Percentiles rank a stretch among this genome's conserved stretches.
These are phyloP conservation scores for Trichonephila inaurata DNA, from an alignment of 1,140 invertebrate species.

Conservation along the genomic window DNA sequence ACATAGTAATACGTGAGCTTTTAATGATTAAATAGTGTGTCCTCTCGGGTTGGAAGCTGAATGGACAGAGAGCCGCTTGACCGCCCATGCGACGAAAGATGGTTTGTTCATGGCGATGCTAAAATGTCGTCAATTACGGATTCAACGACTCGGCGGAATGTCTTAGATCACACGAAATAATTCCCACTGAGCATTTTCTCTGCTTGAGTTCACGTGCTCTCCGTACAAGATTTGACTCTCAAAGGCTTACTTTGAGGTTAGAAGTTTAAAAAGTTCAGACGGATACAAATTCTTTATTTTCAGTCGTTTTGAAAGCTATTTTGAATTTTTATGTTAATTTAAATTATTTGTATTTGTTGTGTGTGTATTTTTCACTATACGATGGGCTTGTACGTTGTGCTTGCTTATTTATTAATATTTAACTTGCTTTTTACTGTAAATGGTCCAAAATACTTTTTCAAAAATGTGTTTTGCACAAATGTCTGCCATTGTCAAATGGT, in stretches of 20 bases:
- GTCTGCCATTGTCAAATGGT: too few relatives aligned
- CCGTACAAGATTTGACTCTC: background rate
- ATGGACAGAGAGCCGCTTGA: conserved; percentile 36
- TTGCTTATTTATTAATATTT: too few relatives aligned
- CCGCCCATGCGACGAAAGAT: conserved; percentile 36
- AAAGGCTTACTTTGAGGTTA: conserved; percentile 45
- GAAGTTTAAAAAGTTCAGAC: conserved; percentile 43
- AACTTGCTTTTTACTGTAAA: too few relatives aligned
- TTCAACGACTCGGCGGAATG: conserved; percentile 57
- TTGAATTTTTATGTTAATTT: too few relatives aligned
- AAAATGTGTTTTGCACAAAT: too few relatives aligned
- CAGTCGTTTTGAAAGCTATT: background rate
- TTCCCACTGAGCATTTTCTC: conserved; percentile 30
- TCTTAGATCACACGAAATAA: conserved; percentile 24
- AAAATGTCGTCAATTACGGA: conserved; percentile 68
- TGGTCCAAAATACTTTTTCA: too few relatives aligned
- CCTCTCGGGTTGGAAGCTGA: background rate
- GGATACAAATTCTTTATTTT: background rate
- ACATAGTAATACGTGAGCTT: background rate
- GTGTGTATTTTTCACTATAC: too few relatives aligned
- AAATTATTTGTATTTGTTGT: too few relatives aligned
- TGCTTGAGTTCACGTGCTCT: background rate
- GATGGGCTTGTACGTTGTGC: too few relatives aligned
- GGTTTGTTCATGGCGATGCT: conserved; percentile 45
- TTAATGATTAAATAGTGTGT: background rate